Percentiles rank a stretch among this genome's conserved stretches.
These are phyloP conservation scores for Panthera uncia DNA, from an alignment of 2,113 vertebrate species.

Conservation along the genomic window DNA sequence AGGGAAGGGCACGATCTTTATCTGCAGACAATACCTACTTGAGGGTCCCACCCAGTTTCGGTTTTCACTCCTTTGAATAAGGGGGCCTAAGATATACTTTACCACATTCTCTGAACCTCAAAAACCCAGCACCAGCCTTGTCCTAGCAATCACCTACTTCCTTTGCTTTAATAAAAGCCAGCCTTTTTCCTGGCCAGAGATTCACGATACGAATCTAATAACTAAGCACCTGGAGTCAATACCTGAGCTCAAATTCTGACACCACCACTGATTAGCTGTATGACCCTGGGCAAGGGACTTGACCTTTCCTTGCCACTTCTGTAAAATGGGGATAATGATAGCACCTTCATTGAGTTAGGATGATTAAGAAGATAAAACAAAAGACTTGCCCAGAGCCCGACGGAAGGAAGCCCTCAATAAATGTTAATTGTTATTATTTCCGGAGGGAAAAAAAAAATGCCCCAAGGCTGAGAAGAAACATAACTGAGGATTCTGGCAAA, in stretches of 20 bases:
- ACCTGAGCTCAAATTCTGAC: neutral
- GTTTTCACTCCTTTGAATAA: neutral
- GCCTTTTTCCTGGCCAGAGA: neutral
- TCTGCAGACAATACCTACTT: neutral
- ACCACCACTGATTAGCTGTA: neutral
- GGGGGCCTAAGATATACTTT: neutral
- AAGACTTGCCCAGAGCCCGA: neutral
- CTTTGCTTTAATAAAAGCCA: neutral
- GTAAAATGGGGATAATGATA: neutral
- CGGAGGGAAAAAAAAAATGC: neutral
- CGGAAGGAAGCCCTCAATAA: slow-evolving; percentile 25
- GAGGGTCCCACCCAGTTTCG: neutral
- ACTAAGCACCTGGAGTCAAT: slow-evolving; percentile 1
- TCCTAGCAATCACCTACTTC: neutral
- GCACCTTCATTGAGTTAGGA: neutral
- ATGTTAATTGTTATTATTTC: slow-evolving; percentile 34
- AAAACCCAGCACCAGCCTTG: neutral
- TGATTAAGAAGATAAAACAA: slow-evolving; percentile 22
- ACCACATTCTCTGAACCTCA: neutral
- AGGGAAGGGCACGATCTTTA: neutral
- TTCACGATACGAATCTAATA: neutral
- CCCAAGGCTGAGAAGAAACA: neutral
- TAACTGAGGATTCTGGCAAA: neutral
- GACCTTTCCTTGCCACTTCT: slow-evolving; percentile 48
- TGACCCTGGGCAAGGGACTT: neutral